Percentiles rank a stretch among this genome's conserved stretches.
phyloP scores from a whole-genome alignment of 2,113 vertebrate species.

The Dissostichus mawsoni region DNA sequence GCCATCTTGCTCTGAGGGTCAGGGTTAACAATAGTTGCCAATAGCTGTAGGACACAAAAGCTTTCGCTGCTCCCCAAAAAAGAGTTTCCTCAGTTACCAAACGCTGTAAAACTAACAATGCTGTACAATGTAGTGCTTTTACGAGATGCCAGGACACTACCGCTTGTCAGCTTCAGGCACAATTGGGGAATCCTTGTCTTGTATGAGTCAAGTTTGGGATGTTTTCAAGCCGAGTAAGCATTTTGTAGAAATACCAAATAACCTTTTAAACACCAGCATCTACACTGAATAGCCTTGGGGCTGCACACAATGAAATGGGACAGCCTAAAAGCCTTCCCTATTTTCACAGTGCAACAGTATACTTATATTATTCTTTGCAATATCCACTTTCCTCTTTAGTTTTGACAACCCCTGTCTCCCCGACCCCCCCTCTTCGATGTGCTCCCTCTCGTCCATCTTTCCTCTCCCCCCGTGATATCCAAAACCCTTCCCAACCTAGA shows the following conservation, averaged over 20 bases:
- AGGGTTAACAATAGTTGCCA: slow-evolving; percentile 74
- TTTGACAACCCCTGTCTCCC: slow-evolving; percentile 56
- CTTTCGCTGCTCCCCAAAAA: slow-evolving; percentile 49
- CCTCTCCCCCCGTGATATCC: slow-evolving; percentile 41
- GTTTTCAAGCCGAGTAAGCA: slow-evolving; percentile 24
- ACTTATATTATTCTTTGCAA: slow-evolving; percentile 70
- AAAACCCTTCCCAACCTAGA: slow-evolving; percentile 29
- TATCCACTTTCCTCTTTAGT: slow-evolving; percentile 69
- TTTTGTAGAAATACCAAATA: slow-evolving; percentile 40
- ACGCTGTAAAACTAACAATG: slow-evolving; percentile 60
- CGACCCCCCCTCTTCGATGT: slow-evolving; percentile 24
- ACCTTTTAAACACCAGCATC: slow-evolving; percentile 43
- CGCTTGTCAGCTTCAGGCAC: slow-evolving; percentile 44
- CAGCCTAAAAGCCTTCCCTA: slow-evolving; percentile 44
- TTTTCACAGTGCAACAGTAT: slow-evolving; percentile 66
- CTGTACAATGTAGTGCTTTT: slow-evolving; percentile 68
- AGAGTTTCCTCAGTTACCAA: slow-evolving; percentile 65
- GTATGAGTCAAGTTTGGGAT: slow-evolving; percentile 38
- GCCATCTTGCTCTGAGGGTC: slow-evolving; percentile 71
- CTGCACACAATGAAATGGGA: slow-evolving; percentile 48
- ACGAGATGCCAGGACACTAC: slow-evolving; percentile 35
- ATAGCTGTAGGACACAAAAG: slow-evolving; percentile 73
- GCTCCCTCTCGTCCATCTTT: slow-evolving; percentile 24
- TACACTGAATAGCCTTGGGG: slow-evolving; percentile 21
- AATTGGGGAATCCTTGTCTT: neutral